Conservation (phyloP, 2,888 invertebrate genomes). For the Aporophyla nigra region DNA sequence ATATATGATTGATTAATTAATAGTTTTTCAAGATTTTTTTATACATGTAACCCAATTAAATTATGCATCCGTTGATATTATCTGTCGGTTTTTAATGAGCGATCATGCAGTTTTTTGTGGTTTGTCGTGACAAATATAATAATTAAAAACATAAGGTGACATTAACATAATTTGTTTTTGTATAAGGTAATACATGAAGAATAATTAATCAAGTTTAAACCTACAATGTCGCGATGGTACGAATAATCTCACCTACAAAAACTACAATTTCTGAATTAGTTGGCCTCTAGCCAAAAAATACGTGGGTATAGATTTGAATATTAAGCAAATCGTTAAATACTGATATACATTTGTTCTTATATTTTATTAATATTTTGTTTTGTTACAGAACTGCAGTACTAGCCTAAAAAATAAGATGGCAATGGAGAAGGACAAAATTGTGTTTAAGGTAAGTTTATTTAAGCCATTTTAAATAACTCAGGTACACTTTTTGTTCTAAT, state of each 20-base stretch:
- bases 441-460: slow-evolving; percentile 83
- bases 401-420: slow-evolving; percentile 47
- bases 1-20: slow-evolving; percentile 26
- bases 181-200: background rate
- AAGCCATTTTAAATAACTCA: background rate
- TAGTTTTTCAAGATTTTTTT: slow-evolving; percentile 10
- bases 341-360: background rate
- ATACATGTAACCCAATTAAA: slow-evolving; percentile 20
- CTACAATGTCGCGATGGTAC: background rate
- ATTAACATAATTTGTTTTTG: background rate
- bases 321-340: background rate
- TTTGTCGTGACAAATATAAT: slow-evolving; percentile 26
- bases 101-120: slow-evolving; percentile 28
- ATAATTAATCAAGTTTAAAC: background rate
- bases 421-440: slow-evolving; percentile 88
- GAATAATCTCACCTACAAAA: background rate
- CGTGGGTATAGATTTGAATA: background rate
- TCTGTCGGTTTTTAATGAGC: slow-evolving; percentile 11
- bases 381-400: slow-evolving; percentile 64
- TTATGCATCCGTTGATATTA: slow-evolving; percentile 28
- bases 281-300: background rate
- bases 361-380: background rate
- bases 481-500: slow-evolving; percentile 33
- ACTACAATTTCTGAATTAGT: background rate
- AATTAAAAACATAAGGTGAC: background rate